Evolutionary conservation across 2,113 vertebrate species (phyloP).

Genomic region (Pipa parva): DNA sequence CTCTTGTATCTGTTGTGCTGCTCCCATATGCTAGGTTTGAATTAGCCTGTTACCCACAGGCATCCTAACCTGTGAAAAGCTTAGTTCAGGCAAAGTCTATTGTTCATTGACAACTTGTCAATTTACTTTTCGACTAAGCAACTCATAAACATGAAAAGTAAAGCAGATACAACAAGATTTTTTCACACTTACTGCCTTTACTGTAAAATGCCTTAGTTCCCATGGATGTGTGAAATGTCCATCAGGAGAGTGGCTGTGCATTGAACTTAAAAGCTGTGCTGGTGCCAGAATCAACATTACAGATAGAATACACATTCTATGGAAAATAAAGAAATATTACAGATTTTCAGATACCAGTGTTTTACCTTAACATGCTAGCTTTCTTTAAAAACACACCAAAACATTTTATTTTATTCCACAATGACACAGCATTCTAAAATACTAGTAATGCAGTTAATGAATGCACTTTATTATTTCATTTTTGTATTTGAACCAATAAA

Average conservation of each 20-base stretch:
- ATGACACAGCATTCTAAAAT: not conserved
- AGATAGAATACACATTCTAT: slow-evolving; percentile 59
- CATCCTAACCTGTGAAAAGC: slow-evolving; percentile 85
- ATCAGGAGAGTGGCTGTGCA: slow-evolving; percentile 73
- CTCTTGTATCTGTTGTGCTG: slow-evolving; percentile 64
- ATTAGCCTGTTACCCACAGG: slow-evolving; percentile 78
- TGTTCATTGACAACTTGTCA: slow-evolving; percentile 83
- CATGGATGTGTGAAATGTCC: slow-evolving; percentile 73
- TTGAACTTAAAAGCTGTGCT: slow-evolving; percentile 72
- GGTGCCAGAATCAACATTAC: slow-evolving; percentile 56
- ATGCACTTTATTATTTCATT: too few species aligned
- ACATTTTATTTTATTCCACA: slow-evolving; percentile 18
- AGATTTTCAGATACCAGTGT: slow-evolving; percentile 66
- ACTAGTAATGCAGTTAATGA: too few species aligned
- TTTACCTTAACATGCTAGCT: slow-evolving; percentile 50
- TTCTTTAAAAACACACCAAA: not conserved
- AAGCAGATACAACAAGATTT: slow-evolving; percentile 75
- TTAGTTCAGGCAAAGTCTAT: slow-evolving; percentile 75
- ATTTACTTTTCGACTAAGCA: slow-evolving; percentile 80
- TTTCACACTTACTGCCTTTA: slow-evolving; percentile 76
- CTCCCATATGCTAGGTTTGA: slow-evolving; percentile 74
- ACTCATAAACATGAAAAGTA: slow-evolving; percentile 78
- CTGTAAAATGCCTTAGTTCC: slow-evolving; percentile 71
- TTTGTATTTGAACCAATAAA: too few species aligned
- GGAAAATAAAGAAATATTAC: slow-evolving; percentile 74